Percentiles rank a stretch among this genome's conserved stretches.
phyloP scores from a whole-genome alignment of 2,113 vertebrate genomes.

The Lophochroa leadbeateri region DNA sequence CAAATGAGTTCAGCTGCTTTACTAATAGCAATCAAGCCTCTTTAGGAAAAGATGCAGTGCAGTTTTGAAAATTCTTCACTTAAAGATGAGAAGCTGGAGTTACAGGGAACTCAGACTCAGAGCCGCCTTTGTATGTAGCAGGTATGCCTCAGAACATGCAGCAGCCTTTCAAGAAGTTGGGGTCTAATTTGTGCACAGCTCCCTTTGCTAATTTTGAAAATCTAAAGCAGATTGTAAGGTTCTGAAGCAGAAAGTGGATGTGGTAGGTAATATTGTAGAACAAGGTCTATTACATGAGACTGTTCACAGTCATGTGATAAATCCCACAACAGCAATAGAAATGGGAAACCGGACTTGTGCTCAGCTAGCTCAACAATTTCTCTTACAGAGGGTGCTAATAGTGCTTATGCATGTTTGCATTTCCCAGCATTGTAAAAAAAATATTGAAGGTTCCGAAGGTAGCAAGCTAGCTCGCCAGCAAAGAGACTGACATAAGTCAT shows the following conservation, averaged over 20 bases:
- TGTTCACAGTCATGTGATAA: neutral
- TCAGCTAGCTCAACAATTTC: neutral
- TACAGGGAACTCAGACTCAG: neutral
- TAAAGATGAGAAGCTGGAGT: neutral
- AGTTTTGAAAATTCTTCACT: neutral
- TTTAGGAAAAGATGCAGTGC: neutral
- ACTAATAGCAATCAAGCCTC: neutral
- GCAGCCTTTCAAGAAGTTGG: neutral
- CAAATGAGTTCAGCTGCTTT: neutral
- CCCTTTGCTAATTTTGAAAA: neutral
- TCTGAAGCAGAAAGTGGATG: neutral
- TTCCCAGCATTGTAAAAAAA: neutral
- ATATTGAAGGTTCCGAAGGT: neutral
- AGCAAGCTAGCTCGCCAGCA: neutral
- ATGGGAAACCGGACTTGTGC: neutral
- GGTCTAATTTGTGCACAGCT: neutral
- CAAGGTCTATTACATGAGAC: neutral
- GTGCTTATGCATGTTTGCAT: neutral
- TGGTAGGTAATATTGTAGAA: neutral
- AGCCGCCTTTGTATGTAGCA: neutral
- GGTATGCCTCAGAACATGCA: accelerated
- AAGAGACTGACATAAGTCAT: neutral
- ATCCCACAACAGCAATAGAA: neutral
- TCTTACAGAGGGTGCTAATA: neutral
- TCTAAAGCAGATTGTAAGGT: neutral